Base-by-base conservation (phyloP, 2,888 invertebrate genomes). In the Scaptomyza reducta region DNA sequence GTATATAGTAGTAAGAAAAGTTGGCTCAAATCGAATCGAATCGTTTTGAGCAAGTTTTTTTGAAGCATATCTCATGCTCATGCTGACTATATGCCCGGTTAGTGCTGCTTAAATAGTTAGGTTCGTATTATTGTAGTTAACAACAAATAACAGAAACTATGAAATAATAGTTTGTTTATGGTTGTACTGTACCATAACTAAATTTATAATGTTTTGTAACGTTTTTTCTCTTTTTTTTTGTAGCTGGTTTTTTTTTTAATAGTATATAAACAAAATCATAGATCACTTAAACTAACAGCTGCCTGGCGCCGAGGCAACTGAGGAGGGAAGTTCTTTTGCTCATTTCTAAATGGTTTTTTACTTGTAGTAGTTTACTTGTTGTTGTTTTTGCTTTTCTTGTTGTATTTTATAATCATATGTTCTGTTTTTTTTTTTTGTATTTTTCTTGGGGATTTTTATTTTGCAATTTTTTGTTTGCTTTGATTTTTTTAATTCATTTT, bases 281-380 rank as follows among this genome's bases (percentile, higher is more conserved):
- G 82, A 73, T 87, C 76, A 65, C 82, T 82, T 82, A 82, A 68
- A 60, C 78, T 87, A 87, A 68, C 85, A 82, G 85, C 71, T 87
- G 82, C 82, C 84, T 63, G 59, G 57, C 67, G 67, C 27, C n/a
- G 55, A 72, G 87, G 82, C 82, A 82, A 82, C 87, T 84, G 87
- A 82, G 82, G 82, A 82, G 82, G 82, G 82, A 82, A 82, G 87
- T 87, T 82, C 87, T 86, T 84, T 84, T 79, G 74, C 86, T 84
- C 74, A 77, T 77, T 77, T 84, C 73, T 81, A 86, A 80, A 73
- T 82, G 72, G 76, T 71, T 80, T 42, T 41, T 47, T 63, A 55
- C 62, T 59, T 79, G 57, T 61, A 59, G 53, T 59, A 59, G 44
- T 64, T 51, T 66, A 51, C 33, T 49, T 75, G 51, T 66, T 42